Evolutionary conservation across 2,113 vertebrate species (phyloP), one percentile per base, ranked within the genome.

Genomic region (Romanogobio albipinnatus): DNA sequence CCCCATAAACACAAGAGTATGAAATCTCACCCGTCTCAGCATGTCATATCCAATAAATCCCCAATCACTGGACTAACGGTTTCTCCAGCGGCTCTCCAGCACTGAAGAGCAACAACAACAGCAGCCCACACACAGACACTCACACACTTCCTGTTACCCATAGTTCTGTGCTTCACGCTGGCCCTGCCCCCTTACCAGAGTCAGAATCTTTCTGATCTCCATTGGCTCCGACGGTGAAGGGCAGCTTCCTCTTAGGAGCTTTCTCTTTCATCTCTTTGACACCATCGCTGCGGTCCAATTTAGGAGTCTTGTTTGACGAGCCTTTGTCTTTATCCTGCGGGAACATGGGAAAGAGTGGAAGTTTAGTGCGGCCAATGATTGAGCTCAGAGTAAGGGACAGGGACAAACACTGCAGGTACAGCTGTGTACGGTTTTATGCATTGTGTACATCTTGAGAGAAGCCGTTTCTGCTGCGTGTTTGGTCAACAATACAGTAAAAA

Each of bases 201-300:
- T 99, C 98, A 19, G 98, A 99, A 95, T 99, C 97, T 93, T 99
- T 99, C 93, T 99, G 98, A 95, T 99, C 97, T 96, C 98, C 98
- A 98, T 99, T 98, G 93, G 98, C 96, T 93, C 98, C 97, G 73
- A 97, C 95, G 75, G 97, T 97, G 92, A 99, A 99, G 93, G 98
- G 98, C 90, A 99, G 93, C 92, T 99, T 99, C 93, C 98, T 95
- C 90, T 99, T 99, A 86, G 97, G 95, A 75, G 95, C 95, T 88
- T 98, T 96, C 93, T 99, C 98, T 95, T 98, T 99, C 96, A 98
- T 97, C 94, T 99, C 98, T 95, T 99, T 99, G 93, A 96, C 95
- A 85, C 96, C 98, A 97, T 99, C 97, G 47, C 93, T 96, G 93
- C 97, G 96, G 91, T 99, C 98, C 95, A 96, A 95, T 95, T 99